phyloP scores from a whole-genome alignment of 2,797 vertebrate species.

The Cossypha niveicapilla region DNA sequence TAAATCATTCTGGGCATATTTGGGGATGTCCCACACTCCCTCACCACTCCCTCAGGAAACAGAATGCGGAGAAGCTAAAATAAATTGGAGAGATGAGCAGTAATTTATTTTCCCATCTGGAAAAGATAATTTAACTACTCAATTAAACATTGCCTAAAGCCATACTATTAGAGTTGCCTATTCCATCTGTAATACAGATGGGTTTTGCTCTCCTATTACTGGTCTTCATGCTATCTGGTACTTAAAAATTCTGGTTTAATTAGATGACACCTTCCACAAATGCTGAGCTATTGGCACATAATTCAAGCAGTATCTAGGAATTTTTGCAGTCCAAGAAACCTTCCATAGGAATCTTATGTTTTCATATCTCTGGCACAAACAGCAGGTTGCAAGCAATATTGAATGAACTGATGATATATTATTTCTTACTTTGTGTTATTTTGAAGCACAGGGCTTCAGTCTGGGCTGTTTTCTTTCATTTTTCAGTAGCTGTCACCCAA shows the following conservation, averaged over 20 bases:
- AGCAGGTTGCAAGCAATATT: background rate
- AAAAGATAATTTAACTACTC: slow-evolving; percentile 63
- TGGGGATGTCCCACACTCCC: slow-evolving; percentile 17
- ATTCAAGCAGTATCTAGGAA: slow-evolving; percentile 40
- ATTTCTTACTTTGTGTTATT: background rate
- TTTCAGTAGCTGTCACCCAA: background rate
- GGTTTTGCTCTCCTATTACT: slow-evolving; percentile 49
- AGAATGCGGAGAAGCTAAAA: slow-evolving; percentile 25
- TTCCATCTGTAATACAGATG: slow-evolving; percentile 46
- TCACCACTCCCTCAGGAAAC: slow-evolving; percentile 18
- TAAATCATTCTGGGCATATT: background rate
- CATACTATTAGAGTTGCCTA: slow-evolving; percentile 28
- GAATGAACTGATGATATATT: background rate
- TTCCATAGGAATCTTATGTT: background rate
- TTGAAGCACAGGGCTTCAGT: background rate
- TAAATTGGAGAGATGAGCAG: slow-evolving; percentile 51
- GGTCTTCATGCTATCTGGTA: slow-evolving; percentile 29
- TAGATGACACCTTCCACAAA: slow-evolving; percentile 42
- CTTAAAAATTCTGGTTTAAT: slow-evolving; percentile 61
- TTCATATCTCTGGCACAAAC: background rate
- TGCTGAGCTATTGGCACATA: slow-evolving; percentile 14
- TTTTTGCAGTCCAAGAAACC: slow-evolving; percentile 35
- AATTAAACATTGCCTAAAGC: slow-evolving; percentile 63
- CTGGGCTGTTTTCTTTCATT: background rate
- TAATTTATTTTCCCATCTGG: slow-evolving; percentile 57